Conservation (phyloP, 2,113 vertebrate genomes). For the Muntiacus reevesi region DNA sequence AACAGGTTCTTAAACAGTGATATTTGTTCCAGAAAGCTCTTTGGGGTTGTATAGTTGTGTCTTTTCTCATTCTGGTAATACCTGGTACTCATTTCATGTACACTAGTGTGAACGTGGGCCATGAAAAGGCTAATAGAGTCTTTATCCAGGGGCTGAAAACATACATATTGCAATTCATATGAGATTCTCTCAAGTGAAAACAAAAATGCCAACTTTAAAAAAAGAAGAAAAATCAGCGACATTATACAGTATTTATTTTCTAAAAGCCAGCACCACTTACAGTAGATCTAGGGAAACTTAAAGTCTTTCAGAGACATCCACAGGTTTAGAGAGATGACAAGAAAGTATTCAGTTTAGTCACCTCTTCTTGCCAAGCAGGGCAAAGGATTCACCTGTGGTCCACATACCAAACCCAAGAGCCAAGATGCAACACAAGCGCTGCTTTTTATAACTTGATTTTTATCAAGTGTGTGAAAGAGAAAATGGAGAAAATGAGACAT, state of each 20-base stretch:
- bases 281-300: neutral
- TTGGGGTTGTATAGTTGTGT: constrained; percentile 86
- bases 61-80: constrained; percentile 83
- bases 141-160: constrained; percentile 84
- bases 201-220: constrained; percentile 75
- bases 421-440: neutral
- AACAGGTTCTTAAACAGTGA: constrained; percentile 85
- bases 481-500: neutral
- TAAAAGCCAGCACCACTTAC: neutral
- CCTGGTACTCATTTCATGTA: constrained; percentile 85
- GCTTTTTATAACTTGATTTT: neutral
- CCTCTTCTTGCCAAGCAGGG: neutral
- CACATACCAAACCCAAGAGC: neutral
- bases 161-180: constrained; percentile 30
- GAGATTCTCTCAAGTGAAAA: neutral
- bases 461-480: neutral
- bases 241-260: neutral
- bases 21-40: constrained; percentile 90
- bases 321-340: neutral
- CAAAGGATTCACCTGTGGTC: neutral
- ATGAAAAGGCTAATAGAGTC: constrained; percentile 89
- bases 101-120: constrained; percentile 85
- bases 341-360: neutral
- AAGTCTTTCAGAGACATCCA: neutral
- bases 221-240: constrained; percentile 76